Conservation (phyloP, 2,797 vertebrate species). For the Xenopus petersii region DNA sequence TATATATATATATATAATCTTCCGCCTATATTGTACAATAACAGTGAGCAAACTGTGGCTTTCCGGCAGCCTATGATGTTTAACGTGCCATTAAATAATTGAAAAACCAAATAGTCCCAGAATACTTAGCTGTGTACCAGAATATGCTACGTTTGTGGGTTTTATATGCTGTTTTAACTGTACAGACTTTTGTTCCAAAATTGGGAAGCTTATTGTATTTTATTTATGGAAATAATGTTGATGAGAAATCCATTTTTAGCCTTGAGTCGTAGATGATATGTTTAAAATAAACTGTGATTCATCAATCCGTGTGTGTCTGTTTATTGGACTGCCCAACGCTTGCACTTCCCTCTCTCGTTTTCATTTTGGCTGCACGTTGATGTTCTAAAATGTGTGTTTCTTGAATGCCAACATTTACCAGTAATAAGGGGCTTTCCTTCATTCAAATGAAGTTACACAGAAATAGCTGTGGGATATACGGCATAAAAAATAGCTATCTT, state of each 20-base stretch:
- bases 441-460: no score
- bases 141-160: background rate
- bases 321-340: background rate
- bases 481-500: no score
- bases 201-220: constrained; percentile 36
- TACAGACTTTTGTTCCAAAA: constrained; percentile 34
- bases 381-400: no score
- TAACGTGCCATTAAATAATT: background rate
- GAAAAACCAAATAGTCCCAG: background rate
- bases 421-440: no score
- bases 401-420: no score
- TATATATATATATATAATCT: background rate
- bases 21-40: background rate
- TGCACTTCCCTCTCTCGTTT: background rate
- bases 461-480: no score
- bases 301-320: background rate
- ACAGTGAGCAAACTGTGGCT: no score
- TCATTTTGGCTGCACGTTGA: no score
- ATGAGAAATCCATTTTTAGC: constrained; percentile 15
- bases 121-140: background rate
- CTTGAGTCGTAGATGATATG: constrained; percentile 20
- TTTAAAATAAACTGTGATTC: constrained; percentile 29
- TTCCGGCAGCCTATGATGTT: no score
- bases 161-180: constrained; percentile 35
- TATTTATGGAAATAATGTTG: constrained; percentile 43